Evolutionary conservation across 1,140 invertebrate genomes (phyloP).

Genomic region (Drosophila kepulauana): DNA sequence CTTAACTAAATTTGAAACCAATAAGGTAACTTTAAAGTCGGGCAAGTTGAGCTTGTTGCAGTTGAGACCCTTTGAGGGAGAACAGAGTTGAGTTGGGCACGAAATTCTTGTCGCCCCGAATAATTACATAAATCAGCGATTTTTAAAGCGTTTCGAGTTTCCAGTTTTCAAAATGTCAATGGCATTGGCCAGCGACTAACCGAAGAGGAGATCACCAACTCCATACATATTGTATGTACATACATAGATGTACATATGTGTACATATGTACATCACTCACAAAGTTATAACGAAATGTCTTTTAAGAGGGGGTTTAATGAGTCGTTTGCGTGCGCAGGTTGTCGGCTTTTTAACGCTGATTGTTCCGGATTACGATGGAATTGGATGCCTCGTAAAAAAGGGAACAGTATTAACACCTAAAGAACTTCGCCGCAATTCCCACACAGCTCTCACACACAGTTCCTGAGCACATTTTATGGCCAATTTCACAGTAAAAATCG

Average conservation of each 20-base stretch:
- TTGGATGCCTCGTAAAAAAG: slow-evolving; percentile 38
- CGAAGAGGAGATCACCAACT: background rate
- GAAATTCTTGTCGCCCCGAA: slow-evolving; percentile 81
- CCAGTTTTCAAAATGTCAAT: slow-evolving; percentile 74
- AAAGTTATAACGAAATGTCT: slow-evolving; percentile 20
- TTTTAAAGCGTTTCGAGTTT: slow-evolving; percentile 82
- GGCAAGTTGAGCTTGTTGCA: background rate
- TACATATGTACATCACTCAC: background rate
- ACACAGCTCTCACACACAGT: slow-evolving; percentile 18
- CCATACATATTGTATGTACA: background rate
- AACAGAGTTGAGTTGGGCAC: slow-evolving; percentile 43
- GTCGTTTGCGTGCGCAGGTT: slow-evolving; percentile 53
- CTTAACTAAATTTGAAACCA: too few species aligned
- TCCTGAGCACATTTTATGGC: background rate
- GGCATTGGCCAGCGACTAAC: slow-evolving; percentile 12
- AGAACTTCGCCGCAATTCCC: slow-evolving; percentile 44
- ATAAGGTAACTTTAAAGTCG: slow-evolving; percentile 19
- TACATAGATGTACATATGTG: slow-evolving; percentile 6
- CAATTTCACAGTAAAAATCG: slow-evolving; percentile 58
- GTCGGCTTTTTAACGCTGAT: slow-evolving; percentile 69
- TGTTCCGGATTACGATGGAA: slow-evolving; percentile 56
- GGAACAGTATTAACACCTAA: slow-evolving; percentile 35
- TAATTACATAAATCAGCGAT: slow-evolving; percentile 82
- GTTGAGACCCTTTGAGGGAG: slow-evolving; percentile 1
- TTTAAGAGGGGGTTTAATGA: slow-evolving; percentile 43